Conservation (phyloP, 1,140 invertebrate genomes). For the Rhynchophorus ferrugineus region DNA sequence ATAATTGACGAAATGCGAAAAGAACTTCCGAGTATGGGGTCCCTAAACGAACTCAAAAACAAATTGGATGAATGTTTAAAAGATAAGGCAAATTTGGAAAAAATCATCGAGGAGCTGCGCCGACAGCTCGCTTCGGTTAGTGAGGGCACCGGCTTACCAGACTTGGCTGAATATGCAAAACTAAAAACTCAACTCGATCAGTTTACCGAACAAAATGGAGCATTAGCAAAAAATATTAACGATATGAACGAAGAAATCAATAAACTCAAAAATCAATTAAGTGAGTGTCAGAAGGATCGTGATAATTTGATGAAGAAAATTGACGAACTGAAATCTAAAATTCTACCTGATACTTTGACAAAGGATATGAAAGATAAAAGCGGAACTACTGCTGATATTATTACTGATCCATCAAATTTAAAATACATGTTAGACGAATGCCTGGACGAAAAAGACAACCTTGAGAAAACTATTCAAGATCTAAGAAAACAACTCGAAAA, state of each 20-base stretch:
- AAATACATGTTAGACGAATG: constrained; percentile 12
- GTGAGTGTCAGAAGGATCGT: constrained; percentile 5
- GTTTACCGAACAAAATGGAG: constrained; percentile 18
- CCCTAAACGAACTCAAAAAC: background rate
- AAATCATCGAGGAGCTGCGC: constrained; percentile 10
- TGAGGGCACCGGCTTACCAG: background rate
- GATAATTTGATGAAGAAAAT: constrained; percentile 11
- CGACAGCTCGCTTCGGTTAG: background rate
- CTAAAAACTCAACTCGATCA: background rate
- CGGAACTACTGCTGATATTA: background rate
- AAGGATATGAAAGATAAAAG: too few relatives aligned
- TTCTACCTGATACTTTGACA: too few relatives aligned
- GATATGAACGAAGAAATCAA: constrained; percentile 10
- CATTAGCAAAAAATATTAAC: constrained; percentile 18
- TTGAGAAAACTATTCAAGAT: constrained; percentile 7
- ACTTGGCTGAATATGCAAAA: background rate
- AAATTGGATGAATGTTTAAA: constrained; percentile 6
- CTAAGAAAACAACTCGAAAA: constrained; percentile 4
- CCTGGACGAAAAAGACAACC: constrained; percentile 7
- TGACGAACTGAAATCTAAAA: constrained; percentile 13
- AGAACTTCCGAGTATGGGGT: constrained; percentile 3
- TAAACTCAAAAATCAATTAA: constrained; percentile 2
- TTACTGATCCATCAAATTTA: constrained; percentile 2
- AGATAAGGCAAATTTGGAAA: constrained; percentile 10
- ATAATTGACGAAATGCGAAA: constrained; percentile 11